Evolutionary conservation across 2,888 invertebrate genomes (phyloP), one percentile per base, ranked within the genome.

Genomic region (Geophilus truncorum): DNA sequence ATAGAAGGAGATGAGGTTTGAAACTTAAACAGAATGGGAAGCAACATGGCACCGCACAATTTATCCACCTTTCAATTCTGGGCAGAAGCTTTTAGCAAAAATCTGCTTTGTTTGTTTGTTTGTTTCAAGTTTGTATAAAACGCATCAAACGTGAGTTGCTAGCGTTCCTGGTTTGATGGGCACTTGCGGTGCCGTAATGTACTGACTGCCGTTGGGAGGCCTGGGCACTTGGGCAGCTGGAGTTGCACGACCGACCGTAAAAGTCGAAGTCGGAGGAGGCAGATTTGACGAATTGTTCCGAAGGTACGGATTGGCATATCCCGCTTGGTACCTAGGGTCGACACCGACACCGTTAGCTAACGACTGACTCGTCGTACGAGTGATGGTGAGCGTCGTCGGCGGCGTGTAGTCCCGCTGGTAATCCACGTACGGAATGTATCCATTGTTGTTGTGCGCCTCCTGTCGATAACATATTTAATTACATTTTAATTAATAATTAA

Each of bases 361-460:
- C 40, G 82, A 82, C 23, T 82, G 81, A 30, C 85, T 84, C 51
- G 84, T 84, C 81, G 84, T 84, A 81, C 83, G 83, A 76, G 84
- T 83, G 34, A 40, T 76, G 32, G 80, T 78, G 5, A 40, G 45
- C 28, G 80, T 45, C 79, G 92, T 91, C 5, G 95, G 94, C 1
- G 95, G 95, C 85, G 93, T 94, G 87, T 95, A 96, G 87, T 96
- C 95, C 36, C 94, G 91, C 7, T 92, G 91, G 86, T 94, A 96
- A 87, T 96, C 95, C 77, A 94, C 94, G 87, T 95, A 96, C 0
- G 94, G 94, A 82, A 94, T 93, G 87, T 94, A 95, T 30, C 94
- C 94, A 85, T 94, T 94, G 87, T 92, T 93, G 87, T 92, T 93
- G 85, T 93, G 84, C 51, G 82, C 82, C 81, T 84, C 84, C 84